Evolutionary conservation across 1,140 invertebrate species (phyloP).

Genomic region (Lethrus apterus): DNA sequence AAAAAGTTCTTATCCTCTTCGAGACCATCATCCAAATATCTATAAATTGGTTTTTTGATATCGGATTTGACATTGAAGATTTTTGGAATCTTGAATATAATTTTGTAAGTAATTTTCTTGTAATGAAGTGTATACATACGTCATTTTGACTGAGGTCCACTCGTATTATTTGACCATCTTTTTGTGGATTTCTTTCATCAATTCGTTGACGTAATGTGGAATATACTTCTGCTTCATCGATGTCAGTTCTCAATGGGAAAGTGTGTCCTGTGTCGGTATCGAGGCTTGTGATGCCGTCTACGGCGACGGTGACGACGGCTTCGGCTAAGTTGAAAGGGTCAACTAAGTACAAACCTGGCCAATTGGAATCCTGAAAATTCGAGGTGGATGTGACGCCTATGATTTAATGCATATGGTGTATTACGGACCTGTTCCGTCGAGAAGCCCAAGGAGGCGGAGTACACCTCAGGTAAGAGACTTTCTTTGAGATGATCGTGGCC

Average conservation of each 20-base stretch:
- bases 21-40: conserved; percentile 48
- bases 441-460: conserved; percentile 60
- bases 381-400: conserved; percentile 14
- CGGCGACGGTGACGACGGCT: conserved; percentile 63
- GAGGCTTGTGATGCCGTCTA: conserved; percentile 59
- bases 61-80: background rate
- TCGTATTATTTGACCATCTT: conserved; percentile 52
- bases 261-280: conserved; percentile 46
- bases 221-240: conserved; percentile 57
- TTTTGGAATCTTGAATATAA: background rate
- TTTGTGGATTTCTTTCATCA: conserved; percentile 48
- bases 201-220: conserved; percentile 50
- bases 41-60: conserved; percentile 38
- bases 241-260: conserved; percentile 55
- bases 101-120: background rate
- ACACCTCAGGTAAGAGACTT: conserved; percentile 62
- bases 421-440: conserved; percentile 52
- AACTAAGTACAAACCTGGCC: conserved; percentile 61
- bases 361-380: conserved; percentile 52
- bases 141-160: conserved; percentile 59
- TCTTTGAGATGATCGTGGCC: conserved; percentile 53
- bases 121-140: conserved; percentile 40
- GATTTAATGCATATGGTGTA: conserved; percentile 7
- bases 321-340: conserved; percentile 72
- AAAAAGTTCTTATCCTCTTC: conserved; percentile 60